These are phyloP conservation scores for Eulemur rubriventer DNA, from an alignment of 2,797 vertebrate species.

Conservation along the genomic window DNA sequence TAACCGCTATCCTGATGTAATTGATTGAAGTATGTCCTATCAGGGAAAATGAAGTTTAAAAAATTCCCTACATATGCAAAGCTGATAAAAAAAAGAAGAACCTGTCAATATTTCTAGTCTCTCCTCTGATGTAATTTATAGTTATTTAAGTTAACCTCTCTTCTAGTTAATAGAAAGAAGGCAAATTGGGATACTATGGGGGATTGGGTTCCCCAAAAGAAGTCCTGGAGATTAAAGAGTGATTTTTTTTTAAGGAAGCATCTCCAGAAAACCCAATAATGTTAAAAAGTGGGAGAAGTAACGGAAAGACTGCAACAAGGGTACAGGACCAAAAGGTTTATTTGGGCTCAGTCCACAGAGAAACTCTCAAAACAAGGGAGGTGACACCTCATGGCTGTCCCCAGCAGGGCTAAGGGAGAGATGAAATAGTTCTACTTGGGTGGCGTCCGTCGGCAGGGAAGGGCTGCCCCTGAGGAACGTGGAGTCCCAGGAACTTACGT, in stretches of 20 bases:
- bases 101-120: background rate
- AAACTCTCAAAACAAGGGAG: background rate
- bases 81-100: background rate
- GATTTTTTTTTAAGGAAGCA: background rate
- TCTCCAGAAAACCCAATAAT: background rate
- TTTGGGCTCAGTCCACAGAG: background rate
- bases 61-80: background rate
- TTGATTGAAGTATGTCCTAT: too few relatives aligned
- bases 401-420: rapidly evolving
- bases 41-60: background rate
- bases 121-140: too few relatives aligned
- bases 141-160: too few relatives aligned
- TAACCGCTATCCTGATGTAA: background rate
- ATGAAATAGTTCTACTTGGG: background rate
- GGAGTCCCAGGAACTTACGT: background rate
- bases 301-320: background rate
- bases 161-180: background rate
- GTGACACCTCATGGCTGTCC: background rate
- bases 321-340: background rate
- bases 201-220: background rate
- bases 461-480: background rate
- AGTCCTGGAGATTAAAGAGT: background rate
- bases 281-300: too few relatives aligned
- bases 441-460: rapidly evolving
- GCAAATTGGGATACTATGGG: rapidly evolving